A percentile compares a stretch with the other conserved stretches of the same genome.
Evolutionary conservation across 2,797 vertebrate species (phyloP).

Genomic region (Melanogrammus aeglefinus): DNA sequence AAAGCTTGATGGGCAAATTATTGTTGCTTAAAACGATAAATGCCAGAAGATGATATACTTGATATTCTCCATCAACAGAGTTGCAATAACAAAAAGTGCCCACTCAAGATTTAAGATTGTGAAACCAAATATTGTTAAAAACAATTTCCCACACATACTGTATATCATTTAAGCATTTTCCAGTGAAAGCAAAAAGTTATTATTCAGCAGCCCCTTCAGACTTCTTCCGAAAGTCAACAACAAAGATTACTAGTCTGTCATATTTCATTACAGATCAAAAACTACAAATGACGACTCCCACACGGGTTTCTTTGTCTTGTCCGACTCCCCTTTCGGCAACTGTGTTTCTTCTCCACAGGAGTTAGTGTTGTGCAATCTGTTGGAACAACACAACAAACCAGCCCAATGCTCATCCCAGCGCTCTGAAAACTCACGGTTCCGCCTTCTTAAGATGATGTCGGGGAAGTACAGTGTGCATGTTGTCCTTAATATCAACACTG

Average conservation of each 20-base stretch:
- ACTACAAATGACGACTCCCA: not conserved
- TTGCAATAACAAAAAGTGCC: not conserved
- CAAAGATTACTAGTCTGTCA: not conserved
- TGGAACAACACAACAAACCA: not conserved
- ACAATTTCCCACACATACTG: not conserved
- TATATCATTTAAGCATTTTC: not conserved
- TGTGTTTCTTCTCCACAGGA: not conserved
- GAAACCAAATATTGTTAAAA: not conserved
- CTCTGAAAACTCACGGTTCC: not conserved
- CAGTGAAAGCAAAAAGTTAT: not conserved
- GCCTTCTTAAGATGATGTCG: not conserved
- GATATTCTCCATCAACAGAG: not conserved
- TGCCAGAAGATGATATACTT: conserved; percentile 8
- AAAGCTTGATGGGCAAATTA: conserved; percentile 9
- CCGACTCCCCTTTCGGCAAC: not conserved
- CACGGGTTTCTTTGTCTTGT: not conserved
- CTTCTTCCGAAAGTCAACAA: not conserved
- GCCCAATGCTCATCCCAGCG: not conserved
- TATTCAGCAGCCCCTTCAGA: not conserved
- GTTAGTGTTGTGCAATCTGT: not conserved
- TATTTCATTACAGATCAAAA: not conserved
- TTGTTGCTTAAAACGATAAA: conserved; percentile 2
- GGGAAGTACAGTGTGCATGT: not conserved
- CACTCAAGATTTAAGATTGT: not conserved
- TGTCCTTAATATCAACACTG: conserved; percentile 1